Evolutionary conservation across 2,888 invertebrate genomes (phyloP).

Genomic region (Hirtodrosophila cameraria): DNA sequence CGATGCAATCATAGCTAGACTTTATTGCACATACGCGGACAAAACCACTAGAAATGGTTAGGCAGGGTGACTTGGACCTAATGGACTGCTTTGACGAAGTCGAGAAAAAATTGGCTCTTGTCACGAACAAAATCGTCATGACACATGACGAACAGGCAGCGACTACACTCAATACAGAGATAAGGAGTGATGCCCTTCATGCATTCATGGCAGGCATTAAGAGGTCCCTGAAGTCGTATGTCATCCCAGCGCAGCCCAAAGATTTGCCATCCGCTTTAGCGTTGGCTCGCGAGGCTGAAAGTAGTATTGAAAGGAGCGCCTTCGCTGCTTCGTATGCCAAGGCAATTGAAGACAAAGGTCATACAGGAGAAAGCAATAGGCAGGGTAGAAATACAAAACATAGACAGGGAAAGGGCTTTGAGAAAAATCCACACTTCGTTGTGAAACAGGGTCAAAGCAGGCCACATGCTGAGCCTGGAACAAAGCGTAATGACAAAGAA

Average conservation of each 20-base stretch:
- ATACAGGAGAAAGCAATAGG: not conserved
- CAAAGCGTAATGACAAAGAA: not conserved
- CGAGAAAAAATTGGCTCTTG: conserved; percentile 9
- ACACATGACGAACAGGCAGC: conserved; percentile 5
- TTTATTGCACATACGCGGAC: not conserved
- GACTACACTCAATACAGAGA: conserved; percentile 1
- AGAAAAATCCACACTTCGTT: not conserved
- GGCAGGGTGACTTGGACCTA: not conserved
- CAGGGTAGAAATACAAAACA: not conserved
- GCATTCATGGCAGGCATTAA: conserved; percentile 6
- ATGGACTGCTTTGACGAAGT: not conserved
- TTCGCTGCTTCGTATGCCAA: not conserved
- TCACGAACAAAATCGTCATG: conserved; percentile 11
- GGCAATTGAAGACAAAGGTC: not conserved
- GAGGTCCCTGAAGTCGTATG: conserved; percentile 2
- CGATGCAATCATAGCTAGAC: too few species aligned
- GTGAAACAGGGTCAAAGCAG: not conserved
- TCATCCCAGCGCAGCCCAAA: not conserved
- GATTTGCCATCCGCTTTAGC: not conserved
- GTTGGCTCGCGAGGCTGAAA: not conserved
- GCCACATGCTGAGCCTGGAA: not conserved
- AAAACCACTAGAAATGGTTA: not conserved
- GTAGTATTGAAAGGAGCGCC: not conserved
- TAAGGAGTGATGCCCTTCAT: conserved; percentile 9
- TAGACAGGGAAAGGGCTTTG: not conserved